A percentile compares a stretch with the other conserved stretches of the same genome.
Conservation (phyloP, 2,888 invertebrate species). For the Drosophila pseudotalamancana region DNA sequence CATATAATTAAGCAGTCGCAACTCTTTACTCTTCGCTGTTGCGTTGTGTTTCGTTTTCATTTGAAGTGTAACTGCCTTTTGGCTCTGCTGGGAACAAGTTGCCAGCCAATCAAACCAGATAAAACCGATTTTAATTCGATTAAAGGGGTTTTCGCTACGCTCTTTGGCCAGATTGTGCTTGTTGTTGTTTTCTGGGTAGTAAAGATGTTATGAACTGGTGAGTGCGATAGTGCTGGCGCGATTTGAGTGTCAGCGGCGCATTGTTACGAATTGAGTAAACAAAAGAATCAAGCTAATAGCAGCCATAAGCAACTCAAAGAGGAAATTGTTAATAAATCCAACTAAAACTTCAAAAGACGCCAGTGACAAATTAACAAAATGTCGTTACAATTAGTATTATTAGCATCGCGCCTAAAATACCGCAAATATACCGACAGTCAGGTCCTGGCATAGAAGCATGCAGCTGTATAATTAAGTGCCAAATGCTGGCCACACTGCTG, state of each 20-base stretch:
- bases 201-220: constrained; percentile 49
- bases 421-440: constrained; percentile 20
- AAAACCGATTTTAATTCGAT: constrained; percentile 82
- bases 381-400: constrained; percentile 32
- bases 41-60: constrained; percentile 14
- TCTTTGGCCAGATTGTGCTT: constrained; percentile 51
- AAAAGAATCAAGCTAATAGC: constrained; percentile 59
- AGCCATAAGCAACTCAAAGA: constrained; percentile 34
- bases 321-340: constrained; percentile 23
- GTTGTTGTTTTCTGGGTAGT: constrained; percentile 48
- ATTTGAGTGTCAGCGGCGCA: constrained; percentile 22
- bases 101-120: constrained; percentile 78
- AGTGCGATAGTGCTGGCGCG: constrained; percentile 26
- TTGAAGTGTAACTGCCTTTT: constrained; percentile 32
- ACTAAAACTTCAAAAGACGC: constrained; percentile 6
- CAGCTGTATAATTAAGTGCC: too few species aligned
- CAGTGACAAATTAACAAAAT: constrained; percentile 28
- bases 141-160: constrained; percentile 72
- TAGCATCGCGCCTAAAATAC: constrained; percentile 17
- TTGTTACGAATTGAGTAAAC: constrained; percentile 62
- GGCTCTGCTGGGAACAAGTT: constrained; percentile 37
- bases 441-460: constrained; percentile 24
- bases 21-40: constrained; percentile 26
- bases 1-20: constrained; percentile 17
- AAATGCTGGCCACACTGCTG: constrained; percentile 24